Evolutionary conservation across 2,113 vertebrate species (phyloP), one percentile per base, ranked within the genome.

Genomic region (Pluvianellus socialis): DNA sequence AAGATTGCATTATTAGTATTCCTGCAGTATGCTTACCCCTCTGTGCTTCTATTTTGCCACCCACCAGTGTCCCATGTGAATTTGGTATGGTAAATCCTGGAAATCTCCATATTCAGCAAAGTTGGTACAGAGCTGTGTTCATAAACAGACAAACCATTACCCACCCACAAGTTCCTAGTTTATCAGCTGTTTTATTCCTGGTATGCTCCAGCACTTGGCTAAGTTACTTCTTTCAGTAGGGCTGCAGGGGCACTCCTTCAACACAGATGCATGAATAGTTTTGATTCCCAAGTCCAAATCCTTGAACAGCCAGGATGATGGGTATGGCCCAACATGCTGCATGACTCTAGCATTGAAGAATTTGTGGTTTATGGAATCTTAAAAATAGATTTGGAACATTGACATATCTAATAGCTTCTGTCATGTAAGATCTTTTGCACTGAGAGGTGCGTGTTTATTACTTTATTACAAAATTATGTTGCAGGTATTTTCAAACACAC

Each of bases 401-500:
- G 53, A 26, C 79, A 26, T 19, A 70, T 81, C 15, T 45, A 17
- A 24, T 42, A 81, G 8, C 19, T 30, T 67, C 32, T 86, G n/a
- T 30, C 0, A 27, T 33, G 42, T 66, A 42, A 33, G 20, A 16
- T 65, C 23, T 61, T 87, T 42, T 38, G 16, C 8, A 40, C 5
- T 12, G 6, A 82, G 23, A 18, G 49, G 35, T 26, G 12, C 2
- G 4, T 26, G 21, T 40, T 82, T 63, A 13, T 76, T 86, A 12
- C 45, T 53, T 79, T 93, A 66, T 79, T 86, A 38, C 38, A 62
- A 12, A 83, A 7, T 95, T 71, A 12, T 45, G 71, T 94, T 96
- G 58, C 97, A 99, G 99, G 99, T 86, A 97, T 99, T 95, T 99
- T 99, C 98, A 99, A 99, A 79, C 99, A 99, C 97, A 99, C 99